Percentiles rank a stretch among this genome's conserved stretches.
phyloP scores from a whole-genome alignment of 1,140 invertebrate species.

The Callitettix versicolor region DNA sequence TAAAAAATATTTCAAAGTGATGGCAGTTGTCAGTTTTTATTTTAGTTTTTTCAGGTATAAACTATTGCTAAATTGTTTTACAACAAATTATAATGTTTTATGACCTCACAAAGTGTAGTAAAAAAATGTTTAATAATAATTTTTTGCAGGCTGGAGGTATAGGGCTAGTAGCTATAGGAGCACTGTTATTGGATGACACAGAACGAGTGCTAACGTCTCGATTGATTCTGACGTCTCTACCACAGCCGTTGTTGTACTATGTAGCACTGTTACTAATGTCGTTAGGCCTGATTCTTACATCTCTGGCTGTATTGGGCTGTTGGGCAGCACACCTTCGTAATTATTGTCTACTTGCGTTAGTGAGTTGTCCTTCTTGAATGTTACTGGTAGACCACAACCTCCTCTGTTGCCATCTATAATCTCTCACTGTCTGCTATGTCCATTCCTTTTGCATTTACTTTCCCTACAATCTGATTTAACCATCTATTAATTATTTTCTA shows the following conservation, averaged over 20 bases:
- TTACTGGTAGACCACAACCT: too few relatives aligned
- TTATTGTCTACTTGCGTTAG: slow-evolving; percentile 54
- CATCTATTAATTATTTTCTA: too few relatives aligned
- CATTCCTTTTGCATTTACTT: too few relatives aligned
- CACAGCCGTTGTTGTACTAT: slow-evolving; percentile 62
- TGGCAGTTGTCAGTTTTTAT: too few relatives aligned
- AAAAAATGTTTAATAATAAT: neutral
- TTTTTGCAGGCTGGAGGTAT: slow-evolving; percentile 28
- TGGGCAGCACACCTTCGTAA: slow-evolving; percentile 65
- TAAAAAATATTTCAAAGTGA: too few relatives aligned
- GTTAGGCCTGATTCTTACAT: slow-evolving; percentile 51
- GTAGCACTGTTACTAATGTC: slow-evolving; percentile 50
- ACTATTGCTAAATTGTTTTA: too few relatives aligned
- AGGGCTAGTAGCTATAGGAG: slow-evolving; percentile 26
- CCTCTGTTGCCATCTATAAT: too few relatives aligned
- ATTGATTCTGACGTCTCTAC: slow-evolving; percentile 21
- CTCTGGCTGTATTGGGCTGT: slow-evolving; percentile 57
- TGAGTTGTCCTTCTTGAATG: slow-evolving; percentile 37
- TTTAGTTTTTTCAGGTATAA: too few relatives aligned
- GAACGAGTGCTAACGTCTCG: slow-evolving; percentile 27
- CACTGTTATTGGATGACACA: slow-evolving; percentile 26
- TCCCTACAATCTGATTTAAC: too few relatives aligned
- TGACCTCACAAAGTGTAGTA: too few relatives aligned
- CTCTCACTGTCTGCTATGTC: too few relatives aligned
- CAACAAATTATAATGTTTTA: too few relatives aligned